phyloP scores from a whole-genome alignment of 2,797 vertebrate genomes.

The Thunnus albacares region DNA sequence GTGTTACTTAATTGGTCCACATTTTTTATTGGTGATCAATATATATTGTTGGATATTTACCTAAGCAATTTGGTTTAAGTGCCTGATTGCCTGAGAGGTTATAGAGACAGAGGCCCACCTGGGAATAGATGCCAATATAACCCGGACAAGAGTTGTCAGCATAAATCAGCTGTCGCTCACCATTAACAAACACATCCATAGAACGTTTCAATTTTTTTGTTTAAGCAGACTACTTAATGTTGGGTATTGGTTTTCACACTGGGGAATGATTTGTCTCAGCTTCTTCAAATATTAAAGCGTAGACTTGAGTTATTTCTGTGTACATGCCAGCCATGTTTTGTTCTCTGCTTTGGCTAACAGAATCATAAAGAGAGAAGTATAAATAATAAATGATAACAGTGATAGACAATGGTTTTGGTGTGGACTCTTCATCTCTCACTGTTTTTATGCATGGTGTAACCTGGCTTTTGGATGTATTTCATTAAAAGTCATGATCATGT shows the following conservation, averaged over 20 bases:
- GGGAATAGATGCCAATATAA: constrained; percentile 77
- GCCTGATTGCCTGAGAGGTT: constrained; percentile 58
- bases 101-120: constrained; percentile 58
- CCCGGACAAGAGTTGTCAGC: constrained; percentile 68
- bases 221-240: constrained; percentile 61
- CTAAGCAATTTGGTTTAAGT: constrained; percentile 80
- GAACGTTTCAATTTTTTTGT: constrained; percentile 46
- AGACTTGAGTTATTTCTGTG: constrained; percentile 67
- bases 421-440: constrained; percentile 55
- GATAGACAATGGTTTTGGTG: constrained; percentile 50
- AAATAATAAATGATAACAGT: constrained; percentile 76
- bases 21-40: constrained; percentile 77
- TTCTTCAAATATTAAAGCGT: constrained; percentile 80
- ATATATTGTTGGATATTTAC: constrained; percentile 78
- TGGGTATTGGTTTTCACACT: constrained; percentile 59
- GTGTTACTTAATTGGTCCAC: constrained; percentile 51
- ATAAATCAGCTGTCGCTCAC: constrained; percentile 75
- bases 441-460: constrained; percentile 49
- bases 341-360: constrained; percentile 60
- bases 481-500: constrained; percentile 26
- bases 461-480: constrained; percentile 29
- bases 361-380: constrained; percentile 67
- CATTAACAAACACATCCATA: constrained; percentile 71
- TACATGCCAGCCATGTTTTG: constrained; percentile 60
- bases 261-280: constrained; percentile 62